Evolutionary conservation across 2,888 invertebrate genomes (phyloP).

Genomic region (Esperia sulphurella): DNA sequence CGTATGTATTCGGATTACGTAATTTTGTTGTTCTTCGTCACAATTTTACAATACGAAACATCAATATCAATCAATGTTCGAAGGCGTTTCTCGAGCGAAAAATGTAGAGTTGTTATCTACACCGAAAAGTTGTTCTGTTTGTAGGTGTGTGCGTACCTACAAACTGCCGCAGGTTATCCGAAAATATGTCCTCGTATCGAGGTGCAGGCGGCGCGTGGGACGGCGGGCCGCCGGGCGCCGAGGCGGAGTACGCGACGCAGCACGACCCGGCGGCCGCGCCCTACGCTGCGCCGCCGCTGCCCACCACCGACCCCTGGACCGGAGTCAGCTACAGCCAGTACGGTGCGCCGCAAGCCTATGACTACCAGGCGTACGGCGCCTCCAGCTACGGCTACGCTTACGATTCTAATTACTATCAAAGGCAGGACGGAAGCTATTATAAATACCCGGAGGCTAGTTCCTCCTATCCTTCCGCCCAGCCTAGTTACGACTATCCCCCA

Average conservation of each 20-base stretch:
- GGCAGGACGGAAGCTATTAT: constrained; percentile 40
- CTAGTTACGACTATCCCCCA: constrained; percentile 26
- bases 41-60: constrained; percentile 53
- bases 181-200: constrained; percentile 74
- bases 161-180: constrained; percentile 79
- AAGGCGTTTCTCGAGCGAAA: constrained; percentile 54
- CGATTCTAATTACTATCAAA: constrained; percentile 54
- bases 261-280: constrained; percentile 45
- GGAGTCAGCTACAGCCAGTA: constrained; percentile 68
- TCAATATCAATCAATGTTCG: constrained; percentile 42
- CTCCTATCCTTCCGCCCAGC: constrained; percentile 28
- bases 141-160: constrained; percentile 82
- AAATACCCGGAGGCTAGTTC: constrained; percentile 38
- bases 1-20: constrained; percentile 63
- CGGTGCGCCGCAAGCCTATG: constrained; percentile 48
- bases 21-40: constrained; percentile 69
- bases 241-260: constrained; percentile 67
- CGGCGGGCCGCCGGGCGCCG: constrained; percentile 77
- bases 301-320: constrained; percentile 71
- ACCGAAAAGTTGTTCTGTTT: constrained; percentile 85
- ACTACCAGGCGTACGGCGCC: constrained; percentile 53
- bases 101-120: constrained; percentile 75
- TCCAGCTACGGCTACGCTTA: constrained; percentile 50
- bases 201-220: constrained; percentile 61
- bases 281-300: constrained; percentile 39